Base-by-base conservation (phyloP, 2,888 invertebrate species). In the Eupithecia inturbata region DNA sequence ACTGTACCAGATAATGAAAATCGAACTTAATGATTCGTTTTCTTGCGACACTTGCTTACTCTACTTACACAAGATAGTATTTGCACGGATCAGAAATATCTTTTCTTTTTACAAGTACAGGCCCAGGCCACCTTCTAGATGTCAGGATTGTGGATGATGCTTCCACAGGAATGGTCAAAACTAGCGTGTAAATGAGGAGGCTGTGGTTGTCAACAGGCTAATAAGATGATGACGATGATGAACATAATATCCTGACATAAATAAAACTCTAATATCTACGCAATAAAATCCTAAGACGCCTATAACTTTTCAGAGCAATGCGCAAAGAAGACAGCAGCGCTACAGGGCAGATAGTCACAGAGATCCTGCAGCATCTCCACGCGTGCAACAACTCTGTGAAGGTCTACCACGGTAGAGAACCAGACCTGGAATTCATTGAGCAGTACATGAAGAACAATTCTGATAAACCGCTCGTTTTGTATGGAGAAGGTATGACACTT, bases 311-410 rank as follows among this genome's bases (percentile, higher is more conserved):
- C 81, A 94, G 96, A 81, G 99, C 99, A 0, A 99, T 99, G 98
- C 96, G 98, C 71, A 98, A 98, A 90, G 98, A 99, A 91, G 98
- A 99, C 92, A 97, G 98, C 79, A 97, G 98, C 79, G 97, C 98
- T 16, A 98, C 98, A 87, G 98, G 98, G 16, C 98, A 98, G 89
- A 98, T 98, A 82, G 97, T 98, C 74, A 98, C 98, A 0, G 98
- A 99, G 91, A 97, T 98, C 77, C 94, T 99, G 69, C 98, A 99
- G 89, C 99, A 99, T 94, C 95, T 99, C 69, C 99, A 99, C 87
- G 98, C 98, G 14, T 99, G 99, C 87, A 98, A 98, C 86, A 98
- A 98, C 91, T 98, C 98, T 10, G 98, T 98, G 28, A 97, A 97
- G 94, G 97, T 98, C 19, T 99, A 99, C 91, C 98, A 99, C 87